These are phyloP conservation scores for Lampropteryx suffumata DNA, from an alignment of 2,888 invertebrate species.

Conservation along the genomic window DNA sequence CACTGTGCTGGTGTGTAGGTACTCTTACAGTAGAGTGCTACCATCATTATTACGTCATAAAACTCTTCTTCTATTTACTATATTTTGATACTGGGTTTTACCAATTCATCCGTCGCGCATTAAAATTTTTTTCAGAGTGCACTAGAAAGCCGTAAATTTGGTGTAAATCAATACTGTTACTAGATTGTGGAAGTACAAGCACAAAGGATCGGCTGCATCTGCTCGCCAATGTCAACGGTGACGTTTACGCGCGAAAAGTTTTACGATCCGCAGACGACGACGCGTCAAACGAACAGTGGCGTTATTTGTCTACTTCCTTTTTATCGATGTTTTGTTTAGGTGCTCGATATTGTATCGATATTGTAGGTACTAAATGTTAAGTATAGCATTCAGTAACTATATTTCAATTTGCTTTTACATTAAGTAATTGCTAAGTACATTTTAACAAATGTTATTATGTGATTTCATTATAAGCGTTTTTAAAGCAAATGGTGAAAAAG, in stretches of 20 bases:
- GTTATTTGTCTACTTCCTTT: slow-evolving; percentile 41
- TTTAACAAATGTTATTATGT: background rate
- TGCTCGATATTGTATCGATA: background rate
- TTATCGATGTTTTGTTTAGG: slow-evolving; percentile 37
- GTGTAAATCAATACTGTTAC: slow-evolving; percentile 67
- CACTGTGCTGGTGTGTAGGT: too few species aligned
- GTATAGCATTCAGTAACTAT: too few species aligned
- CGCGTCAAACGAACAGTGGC: slow-evolving; percentile 66
- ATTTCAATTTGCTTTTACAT: too few species aligned
- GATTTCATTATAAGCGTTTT: background rate
- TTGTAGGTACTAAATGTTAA: background rate
- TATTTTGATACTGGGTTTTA: too few species aligned
- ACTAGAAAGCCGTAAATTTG: slow-evolving; percentile 40
- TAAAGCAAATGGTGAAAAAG: too few species aligned
- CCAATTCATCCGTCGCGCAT: slow-evolving; percentile 37
- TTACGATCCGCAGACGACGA: slow-evolving; percentile 75
- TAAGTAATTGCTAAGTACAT: too few species aligned
- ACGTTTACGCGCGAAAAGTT: slow-evolving; percentile 82
- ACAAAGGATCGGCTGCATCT: slow-evolving; percentile 72
- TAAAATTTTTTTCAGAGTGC: slow-evolving; percentile 45
- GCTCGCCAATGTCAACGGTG: slow-evolving; percentile 73
- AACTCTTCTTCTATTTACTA: too few species aligned
- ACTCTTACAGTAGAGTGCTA: too few species aligned
- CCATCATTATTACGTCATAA: too few species aligned
- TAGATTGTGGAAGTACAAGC: slow-evolving; percentile 54